Evolutionary conservation across 1,140 invertebrate genomes (phyloP).

Genomic region (Drosophila leontia): DNA sequence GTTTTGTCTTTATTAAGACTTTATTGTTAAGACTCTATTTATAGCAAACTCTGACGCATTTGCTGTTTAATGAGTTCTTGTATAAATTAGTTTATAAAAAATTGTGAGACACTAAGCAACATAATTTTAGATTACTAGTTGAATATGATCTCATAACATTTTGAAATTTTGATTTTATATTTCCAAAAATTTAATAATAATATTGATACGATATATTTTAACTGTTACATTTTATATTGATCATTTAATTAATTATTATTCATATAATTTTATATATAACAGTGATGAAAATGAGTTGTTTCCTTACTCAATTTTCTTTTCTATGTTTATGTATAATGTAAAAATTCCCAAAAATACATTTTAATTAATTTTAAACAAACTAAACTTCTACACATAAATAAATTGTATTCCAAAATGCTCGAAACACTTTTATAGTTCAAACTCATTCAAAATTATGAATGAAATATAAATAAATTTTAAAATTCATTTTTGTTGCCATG

Average conservation of each 20-base stretch:
- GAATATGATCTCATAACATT: not conserved
- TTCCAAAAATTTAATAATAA: too few relatives aligned
- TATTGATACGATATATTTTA: too few relatives aligned
- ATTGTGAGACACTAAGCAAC: not conserved
- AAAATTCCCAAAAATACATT: too few relatives aligned
- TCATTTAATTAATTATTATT: too few relatives aligned
- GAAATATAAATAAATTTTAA: not conserved
- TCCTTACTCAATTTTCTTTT: too few relatives aligned
- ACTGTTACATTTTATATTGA: too few relatives aligned
- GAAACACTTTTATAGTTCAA: not conserved
- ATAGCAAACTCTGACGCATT: slow-evolving; percentile 24
- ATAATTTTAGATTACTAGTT: not conserved
- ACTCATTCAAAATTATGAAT: not conserved
- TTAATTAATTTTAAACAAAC: too few relatives aligned
- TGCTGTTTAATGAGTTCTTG: slow-evolving; percentile 11
- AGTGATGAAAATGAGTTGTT: too few relatives aligned
- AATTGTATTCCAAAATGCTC: too few relatives aligned
- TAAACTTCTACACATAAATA: too few relatives aligned
- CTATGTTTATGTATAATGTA: too few relatives aligned
- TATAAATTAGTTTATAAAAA: slow-evolving; percentile 11
- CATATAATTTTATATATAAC: too few relatives aligned
- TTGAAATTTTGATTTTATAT: not conserved
- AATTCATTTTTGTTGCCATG: slow-evolving; percentile 16
- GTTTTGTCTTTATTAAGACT: slow-evolving; percentile 1
- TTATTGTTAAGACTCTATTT: slow-evolving; percentile 6